These are phyloP conservation scores for Chionoecetes opilio DNA, from an alignment of 1,140 invertebrate species.

Conservation along the genomic window DNA sequence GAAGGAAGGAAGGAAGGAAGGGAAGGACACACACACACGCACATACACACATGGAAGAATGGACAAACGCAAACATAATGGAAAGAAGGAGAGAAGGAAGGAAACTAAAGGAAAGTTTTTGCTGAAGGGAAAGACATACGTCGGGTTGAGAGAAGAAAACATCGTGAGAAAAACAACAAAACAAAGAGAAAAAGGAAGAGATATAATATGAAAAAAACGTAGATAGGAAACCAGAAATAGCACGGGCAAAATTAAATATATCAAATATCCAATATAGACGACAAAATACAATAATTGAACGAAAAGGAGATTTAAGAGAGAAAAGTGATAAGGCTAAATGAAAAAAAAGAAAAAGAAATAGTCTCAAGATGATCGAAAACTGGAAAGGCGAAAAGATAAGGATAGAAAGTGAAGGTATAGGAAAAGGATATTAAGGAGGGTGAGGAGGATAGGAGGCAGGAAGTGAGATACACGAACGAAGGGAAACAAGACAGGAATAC, in stretches of 20 bases:
- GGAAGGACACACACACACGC: not conserved
- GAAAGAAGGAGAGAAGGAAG: too few species aligned
- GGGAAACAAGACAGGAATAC: too few species aligned
- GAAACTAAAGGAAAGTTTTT: too few species aligned
- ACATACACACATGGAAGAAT: too few species aligned
- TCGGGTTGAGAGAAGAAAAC: not conserved
- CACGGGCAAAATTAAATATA: not conserved
- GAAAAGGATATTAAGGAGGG: conserved; percentile 16
- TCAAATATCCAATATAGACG: not conserved
- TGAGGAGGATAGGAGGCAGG: not conserved
- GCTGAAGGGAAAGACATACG: too few species aligned
- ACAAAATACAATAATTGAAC: too few species aligned
- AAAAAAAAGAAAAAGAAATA: not conserved
- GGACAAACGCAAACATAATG: too few species aligned
- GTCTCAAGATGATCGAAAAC: too few species aligned
- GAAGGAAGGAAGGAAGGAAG: conserved; percentile 24
- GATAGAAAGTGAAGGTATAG: not conserved
- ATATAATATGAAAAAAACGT: too few species aligned
- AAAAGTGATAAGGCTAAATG: not conserved
- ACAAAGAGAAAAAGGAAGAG: not conserved
- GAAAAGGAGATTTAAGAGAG: too few species aligned
- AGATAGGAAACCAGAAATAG: too few species aligned
- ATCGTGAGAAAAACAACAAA: not conserved
- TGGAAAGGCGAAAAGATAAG: not conserved
- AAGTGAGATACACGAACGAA: too few species aligned